A percentile compares a stretch with the other conserved stretches of the same genome.
phyloP scores from a whole-genome alignment of 2,888 invertebrate species.

The Andrena praecox region DNA sequence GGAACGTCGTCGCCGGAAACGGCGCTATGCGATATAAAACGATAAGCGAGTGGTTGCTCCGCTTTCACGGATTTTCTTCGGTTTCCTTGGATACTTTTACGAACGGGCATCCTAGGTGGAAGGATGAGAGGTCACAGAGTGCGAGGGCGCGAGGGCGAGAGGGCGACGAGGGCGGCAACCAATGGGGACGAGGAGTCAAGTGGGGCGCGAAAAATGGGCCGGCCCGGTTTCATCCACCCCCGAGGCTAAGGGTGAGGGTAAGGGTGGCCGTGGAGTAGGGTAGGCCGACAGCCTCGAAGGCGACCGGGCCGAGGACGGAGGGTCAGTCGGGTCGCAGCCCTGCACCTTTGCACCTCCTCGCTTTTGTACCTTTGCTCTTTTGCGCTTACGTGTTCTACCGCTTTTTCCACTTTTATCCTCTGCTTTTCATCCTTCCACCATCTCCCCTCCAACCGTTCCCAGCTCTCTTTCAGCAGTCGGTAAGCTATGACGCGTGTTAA shows the following conservation, averaged over 20 bases:
- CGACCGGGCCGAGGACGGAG: constrained; percentile 80
- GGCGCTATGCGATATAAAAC: not conserved
- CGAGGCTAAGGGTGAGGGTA: constrained; percentile 80
- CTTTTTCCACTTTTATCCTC: constrained; percentile 35
- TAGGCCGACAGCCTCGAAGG: constrained; percentile 76
- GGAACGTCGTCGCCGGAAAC: not conserved
- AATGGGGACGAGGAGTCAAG: constrained; percentile 83
- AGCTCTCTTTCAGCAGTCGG: not conserved
- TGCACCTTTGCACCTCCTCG: constrained; percentile 75
- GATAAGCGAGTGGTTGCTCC: constrained; percentile 39
- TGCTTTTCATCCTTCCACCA: not conserved
- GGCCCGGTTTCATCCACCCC: constrained; percentile 81
- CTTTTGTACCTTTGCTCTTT: constrained; percentile 71
- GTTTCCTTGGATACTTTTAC: constrained; percentile 57
- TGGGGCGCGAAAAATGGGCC: constrained; percentile 84
- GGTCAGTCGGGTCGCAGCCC: constrained; percentile 84
- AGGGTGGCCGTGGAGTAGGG: constrained; percentile 79
- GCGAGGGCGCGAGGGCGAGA: constrained; percentile 79
- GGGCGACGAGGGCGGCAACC: constrained; percentile 80
- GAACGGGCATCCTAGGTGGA: constrained; percentile 21
- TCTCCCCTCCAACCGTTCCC: not conserved
- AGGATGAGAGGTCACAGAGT: constrained; percentile 65
- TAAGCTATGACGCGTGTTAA: too few species aligned
- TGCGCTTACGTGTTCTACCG: constrained; percentile 13
- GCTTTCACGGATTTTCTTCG: constrained; percentile 50